These are phyloP conservation scores for Phaetusa simplex DNA, from an alignment of 2,113 vertebrate species.

Conservation along the genomic window DNA sequence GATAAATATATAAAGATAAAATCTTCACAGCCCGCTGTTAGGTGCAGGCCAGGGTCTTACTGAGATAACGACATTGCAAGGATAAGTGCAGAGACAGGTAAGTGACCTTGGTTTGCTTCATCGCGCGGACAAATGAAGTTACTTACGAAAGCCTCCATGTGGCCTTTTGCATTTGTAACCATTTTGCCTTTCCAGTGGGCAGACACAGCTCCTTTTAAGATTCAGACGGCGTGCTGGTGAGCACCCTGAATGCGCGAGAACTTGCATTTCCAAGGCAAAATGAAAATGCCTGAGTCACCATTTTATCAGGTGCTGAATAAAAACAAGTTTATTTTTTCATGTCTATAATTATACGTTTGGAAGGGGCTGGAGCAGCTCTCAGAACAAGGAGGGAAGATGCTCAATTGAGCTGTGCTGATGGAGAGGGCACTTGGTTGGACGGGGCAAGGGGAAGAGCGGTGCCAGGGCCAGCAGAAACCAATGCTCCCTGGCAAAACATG, in stretches of 20 bases:
- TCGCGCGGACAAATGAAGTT: neutral
- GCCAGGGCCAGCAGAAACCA: neutral
- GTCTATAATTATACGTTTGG: neutral
- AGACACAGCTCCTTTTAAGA: conserved; percentile 12
- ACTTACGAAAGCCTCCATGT: neutral
- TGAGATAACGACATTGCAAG: neutral
- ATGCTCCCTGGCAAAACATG: neutral
- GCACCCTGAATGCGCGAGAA: neutral
- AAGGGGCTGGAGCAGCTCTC: neutral
- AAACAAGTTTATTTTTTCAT: conserved; percentile 31
- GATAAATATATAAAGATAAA: neutral
- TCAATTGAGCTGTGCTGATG: neutral
- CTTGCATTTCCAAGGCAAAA: conserved; percentile 47
- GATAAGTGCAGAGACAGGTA: neutral
- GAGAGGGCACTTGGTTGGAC: neutral
- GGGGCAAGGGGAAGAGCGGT: neutral
- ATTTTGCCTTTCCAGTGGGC: neutral
- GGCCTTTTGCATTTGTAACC: neutral
- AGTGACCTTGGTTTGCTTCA: neutral
- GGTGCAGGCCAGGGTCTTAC: neutral
- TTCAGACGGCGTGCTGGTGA: neutral
- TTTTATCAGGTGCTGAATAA: conserved; percentile 48
- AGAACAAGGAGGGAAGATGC: neutral
- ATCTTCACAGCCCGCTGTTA: neutral
- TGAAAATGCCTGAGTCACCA: conserved; percentile 41